These are phyloP conservation scores for Cheilinus undulatus DNA, from an alignment of 2,113 vertebrate genomes.

Conservation along the genomic window DNA sequence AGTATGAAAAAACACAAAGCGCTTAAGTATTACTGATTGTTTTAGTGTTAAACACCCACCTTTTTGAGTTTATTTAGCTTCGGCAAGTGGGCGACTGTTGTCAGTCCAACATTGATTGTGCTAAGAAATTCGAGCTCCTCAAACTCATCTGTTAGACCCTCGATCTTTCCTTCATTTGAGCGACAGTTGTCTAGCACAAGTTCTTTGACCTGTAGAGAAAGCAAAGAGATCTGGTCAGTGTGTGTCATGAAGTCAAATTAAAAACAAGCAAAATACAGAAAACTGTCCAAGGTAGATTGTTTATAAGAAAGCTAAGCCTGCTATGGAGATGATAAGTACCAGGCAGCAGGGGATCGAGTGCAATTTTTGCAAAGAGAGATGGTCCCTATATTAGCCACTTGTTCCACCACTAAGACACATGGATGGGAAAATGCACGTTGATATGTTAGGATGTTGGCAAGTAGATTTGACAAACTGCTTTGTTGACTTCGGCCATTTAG, in stretches of 20 bases:
- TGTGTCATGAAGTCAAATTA: background rate
- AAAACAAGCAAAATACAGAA: background rate
- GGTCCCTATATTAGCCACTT: too few relatives aligned
- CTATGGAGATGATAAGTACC: too few relatives aligned
- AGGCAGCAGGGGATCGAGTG: too few relatives aligned
- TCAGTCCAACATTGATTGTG: conserved; percentile 97
- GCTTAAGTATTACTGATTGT: too few relatives aligned
- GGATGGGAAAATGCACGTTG: too few relatives aligned
- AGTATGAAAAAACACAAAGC: background rate
- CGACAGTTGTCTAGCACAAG: conserved; percentile 98
- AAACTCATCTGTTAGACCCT: conserved; percentile 97
- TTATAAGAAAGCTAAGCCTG: background rate
- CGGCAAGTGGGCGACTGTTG: conserved; percentile 95
- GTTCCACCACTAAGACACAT: too few relatives aligned
- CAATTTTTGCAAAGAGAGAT: too few relatives aligned
- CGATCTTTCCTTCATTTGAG: conserved; percentile 95
- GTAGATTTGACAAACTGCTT: too few relatives aligned
- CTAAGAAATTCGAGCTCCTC: conserved; percentile 98
- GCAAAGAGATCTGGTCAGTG: background rate
- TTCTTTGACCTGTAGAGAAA: conserved; percentile 91
- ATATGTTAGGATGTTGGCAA: too few relatives aligned
- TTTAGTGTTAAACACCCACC: conserved; percentile 81
- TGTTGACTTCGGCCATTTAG: too few relatives aligned
- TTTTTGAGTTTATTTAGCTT: conserved; percentile 99
- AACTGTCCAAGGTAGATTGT: background rate